These are phyloP conservation scores for Lindbergichthys nudifrons DNA, from an alignment of 2,797 vertebrate genomes.

Conservation along the genomic window DNA sequence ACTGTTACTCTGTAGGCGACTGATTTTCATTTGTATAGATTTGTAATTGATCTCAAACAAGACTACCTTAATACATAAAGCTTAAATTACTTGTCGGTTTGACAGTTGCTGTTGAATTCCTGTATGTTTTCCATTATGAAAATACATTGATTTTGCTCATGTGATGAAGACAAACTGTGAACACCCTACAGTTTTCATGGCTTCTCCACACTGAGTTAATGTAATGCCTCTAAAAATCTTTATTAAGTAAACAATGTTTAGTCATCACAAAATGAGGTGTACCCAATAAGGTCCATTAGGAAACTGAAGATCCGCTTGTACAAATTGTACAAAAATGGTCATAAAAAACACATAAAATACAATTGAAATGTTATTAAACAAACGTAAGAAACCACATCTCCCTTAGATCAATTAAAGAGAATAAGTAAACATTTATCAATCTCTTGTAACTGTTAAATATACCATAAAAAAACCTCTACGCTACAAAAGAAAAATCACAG, in stretches of 20 bases:
- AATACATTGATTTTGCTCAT: not conserved
- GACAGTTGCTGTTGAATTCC: not conserved
- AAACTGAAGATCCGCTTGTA: not conserved
- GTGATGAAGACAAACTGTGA: not conserved
- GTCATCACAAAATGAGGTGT: not conserved
- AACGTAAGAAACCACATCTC: not conserved
- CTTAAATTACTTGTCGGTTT: not conserved
- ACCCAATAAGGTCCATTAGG: not conserved
- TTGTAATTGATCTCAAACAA: not conserved
- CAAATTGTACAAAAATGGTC: not conserved
- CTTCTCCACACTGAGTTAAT: not conserved
- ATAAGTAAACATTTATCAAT: too few species aligned
- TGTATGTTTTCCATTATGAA: not conserved
- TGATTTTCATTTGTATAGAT: not conserved
- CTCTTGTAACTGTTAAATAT: not conserved
- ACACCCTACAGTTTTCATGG: too few species aligned
- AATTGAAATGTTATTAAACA: not conserved
- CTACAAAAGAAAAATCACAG: not conserved
- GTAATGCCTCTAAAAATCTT: not conserved
- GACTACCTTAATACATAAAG: not conserved
- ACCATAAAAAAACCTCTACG: not conserved
- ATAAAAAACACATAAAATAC: not conserved
- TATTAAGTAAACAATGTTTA: not conserved
- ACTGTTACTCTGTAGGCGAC: not conserved
- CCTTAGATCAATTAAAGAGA: not conserved